Evolutionary conservation across 1,140 invertebrate species (phyloP).

Genomic region (Drosophila neocordata): DNA sequence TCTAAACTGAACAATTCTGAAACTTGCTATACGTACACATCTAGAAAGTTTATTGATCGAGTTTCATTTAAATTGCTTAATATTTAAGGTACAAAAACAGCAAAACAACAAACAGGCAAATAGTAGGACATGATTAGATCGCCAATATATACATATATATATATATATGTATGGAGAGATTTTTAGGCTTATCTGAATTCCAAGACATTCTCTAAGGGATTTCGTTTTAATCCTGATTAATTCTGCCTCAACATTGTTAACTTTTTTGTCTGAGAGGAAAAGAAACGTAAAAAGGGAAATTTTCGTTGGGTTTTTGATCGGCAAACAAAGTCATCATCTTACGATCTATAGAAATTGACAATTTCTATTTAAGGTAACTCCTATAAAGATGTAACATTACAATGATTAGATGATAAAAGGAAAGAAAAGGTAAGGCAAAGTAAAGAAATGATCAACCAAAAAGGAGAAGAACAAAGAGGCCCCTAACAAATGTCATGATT

Average conservation of each 20-base stretch:
- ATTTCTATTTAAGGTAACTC: constrained; percentile 26
- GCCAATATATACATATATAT: neutral
- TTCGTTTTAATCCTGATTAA: constrained; percentile 6
- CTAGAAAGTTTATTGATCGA: too few species aligned
- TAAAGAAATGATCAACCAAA: constrained; percentile 21
- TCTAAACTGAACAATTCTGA: too few species aligned
- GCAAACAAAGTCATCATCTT: constrained; percentile 54
- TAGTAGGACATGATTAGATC: too few species aligned
- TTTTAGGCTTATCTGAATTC: neutral
- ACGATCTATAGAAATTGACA: constrained; percentile 9
- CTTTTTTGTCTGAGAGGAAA: constrained; percentile 9
- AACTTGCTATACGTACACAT: too few species aligned
- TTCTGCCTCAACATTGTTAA: constrained; percentile 16
- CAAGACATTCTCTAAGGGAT: constrained; percentile 1
- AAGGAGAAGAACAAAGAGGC: constrained; percentile 18
- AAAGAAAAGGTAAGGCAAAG: constrained; percentile 12
- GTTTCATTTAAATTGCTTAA: too few species aligned
- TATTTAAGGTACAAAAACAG: too few species aligned
- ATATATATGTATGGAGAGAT: neutral
- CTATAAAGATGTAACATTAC: constrained; percentile 71
- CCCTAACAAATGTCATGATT: constrained; percentile 68
- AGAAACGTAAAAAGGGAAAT: constrained; percentile 31
- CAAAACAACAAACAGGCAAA: too few species aligned
- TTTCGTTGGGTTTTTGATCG: neutral
- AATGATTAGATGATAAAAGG: constrained; percentile 57